These are phyloP conservation scores for Trogon surrucura DNA, from an alignment of 2,113 vertebrate genomes.

Conservation along the genomic window DNA sequence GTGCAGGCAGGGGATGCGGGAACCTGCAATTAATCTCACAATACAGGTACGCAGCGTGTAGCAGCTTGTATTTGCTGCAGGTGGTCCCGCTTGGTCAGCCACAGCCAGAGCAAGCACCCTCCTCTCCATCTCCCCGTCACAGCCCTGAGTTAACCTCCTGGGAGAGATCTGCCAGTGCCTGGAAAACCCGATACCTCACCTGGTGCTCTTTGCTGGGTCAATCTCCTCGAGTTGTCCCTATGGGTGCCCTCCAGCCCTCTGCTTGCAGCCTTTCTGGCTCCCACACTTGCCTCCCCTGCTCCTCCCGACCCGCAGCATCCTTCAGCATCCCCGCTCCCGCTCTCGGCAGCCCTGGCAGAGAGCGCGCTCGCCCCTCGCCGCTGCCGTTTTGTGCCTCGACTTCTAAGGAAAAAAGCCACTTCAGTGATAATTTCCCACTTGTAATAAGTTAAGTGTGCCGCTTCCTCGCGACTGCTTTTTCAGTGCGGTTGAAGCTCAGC, in stretches of 20 bases:
- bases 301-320: neutral
- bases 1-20: neutral
- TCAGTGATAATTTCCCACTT: slow-evolving; percentile 75
- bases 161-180: neutral
- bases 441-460: slow-evolving; percentile 78
- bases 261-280: neutral
- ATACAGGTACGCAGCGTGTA: fast-evolving
- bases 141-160: neutral
- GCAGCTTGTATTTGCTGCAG: fast-evolving
- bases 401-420: slow-evolving; percentile 69
- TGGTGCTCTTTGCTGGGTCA: neutral
- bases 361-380: slow-evolving; percentile 1
- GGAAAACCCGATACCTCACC: neutral
- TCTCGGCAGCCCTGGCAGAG: neutral
- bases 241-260: neutral
- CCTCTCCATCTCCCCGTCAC: neutral
- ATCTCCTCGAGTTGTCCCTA: fast-evolving
- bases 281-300: fast-evolving
- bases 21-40: neutral
- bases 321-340: neutral
- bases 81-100: neutral
- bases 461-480: slow-evolving; percentile 72
- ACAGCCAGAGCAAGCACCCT: neutral
- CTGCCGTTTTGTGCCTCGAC: slow-evolving; percentile 46
- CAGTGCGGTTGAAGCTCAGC: slow-evolving; percentile 72